Conservation (phyloP, 2,888 invertebrate species). For the Cheilosia variabilis region DNA sequence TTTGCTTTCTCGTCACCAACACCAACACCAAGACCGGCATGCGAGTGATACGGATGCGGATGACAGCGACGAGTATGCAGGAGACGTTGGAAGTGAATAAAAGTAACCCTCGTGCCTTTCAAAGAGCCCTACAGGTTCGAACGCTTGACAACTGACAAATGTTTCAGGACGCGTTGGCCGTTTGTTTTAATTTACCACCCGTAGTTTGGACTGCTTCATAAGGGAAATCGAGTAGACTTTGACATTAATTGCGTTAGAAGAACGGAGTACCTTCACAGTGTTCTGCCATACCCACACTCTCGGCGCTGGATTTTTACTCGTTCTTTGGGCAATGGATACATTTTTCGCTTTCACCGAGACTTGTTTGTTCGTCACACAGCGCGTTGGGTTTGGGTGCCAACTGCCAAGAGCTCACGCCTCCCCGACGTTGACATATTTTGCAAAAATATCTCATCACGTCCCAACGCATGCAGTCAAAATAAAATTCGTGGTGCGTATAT, state of each 20-base stretch:
- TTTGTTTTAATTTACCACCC: constrained; percentile 79
- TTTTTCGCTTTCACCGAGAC: constrained; percentile 23
- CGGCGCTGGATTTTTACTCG: constrained; percentile 41
- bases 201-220: constrained; percentile 76
- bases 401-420: constrained; percentile 40
- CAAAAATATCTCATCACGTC: constrained; percentile 49
- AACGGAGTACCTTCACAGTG: constrained; percentile 68
- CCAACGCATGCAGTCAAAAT: constrained; percentile 55
- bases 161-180: constrained; percentile 78
- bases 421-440: constrained; percentile 25
- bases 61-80: constrained; percentile 35
- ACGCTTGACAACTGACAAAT: constrained; percentile 78
- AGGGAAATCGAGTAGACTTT: constrained; percentile 77
- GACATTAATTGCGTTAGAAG: constrained; percentile 77
- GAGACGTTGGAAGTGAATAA: constrained; percentile 42
- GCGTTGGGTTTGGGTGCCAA: constrained; percentile 33
- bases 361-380: constrained; percentile 41
- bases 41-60: constrained; percentile 51
- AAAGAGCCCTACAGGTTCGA: constrained; percentile 38
- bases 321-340: constrained; percentile 16
- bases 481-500: constrained; percentile 48
- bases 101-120: constrained; percentile 55
- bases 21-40: constrained; percentile 53
- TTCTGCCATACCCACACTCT: constrained; percentile 39
- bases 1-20: constrained; percentile 60